Conservation (phyloP, 2,888 invertebrate genomes). For the Drosophila merina region DNA sequence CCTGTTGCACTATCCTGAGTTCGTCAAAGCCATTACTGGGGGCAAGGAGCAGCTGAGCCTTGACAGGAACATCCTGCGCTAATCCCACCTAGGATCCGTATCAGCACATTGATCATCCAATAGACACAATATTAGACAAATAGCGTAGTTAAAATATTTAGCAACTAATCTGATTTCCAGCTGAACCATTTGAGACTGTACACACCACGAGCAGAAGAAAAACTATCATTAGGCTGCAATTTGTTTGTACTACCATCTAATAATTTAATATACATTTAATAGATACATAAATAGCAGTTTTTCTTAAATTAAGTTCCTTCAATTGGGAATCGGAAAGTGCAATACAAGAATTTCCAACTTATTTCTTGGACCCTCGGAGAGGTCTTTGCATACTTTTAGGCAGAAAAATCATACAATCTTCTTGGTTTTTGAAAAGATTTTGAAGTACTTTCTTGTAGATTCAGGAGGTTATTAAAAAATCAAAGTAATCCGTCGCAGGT, state of each 20-base stretch:
- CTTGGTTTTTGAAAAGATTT: background rate
- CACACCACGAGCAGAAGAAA: conserved; percentile 34
- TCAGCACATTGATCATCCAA: background rate
- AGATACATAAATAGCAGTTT: conserved; percentile 20
- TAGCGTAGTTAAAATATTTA: conserved; percentile 48
- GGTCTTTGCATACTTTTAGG: background rate
- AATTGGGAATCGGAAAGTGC: background rate
- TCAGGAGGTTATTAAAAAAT: background rate
- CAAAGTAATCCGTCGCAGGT: conserved; percentile 83
- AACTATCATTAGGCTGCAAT: conserved; percentile 47
- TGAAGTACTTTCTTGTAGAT: background rate
- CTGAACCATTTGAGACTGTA: conserved; percentile 70
- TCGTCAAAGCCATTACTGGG: conserved; percentile 84
- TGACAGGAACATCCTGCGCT: conserved; percentile 59
- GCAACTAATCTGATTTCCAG: conserved; percentile 46
- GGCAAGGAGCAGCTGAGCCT: conserved; percentile 57
- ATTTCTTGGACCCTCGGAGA: background rate
- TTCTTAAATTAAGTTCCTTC: background rate
- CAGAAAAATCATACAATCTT: too few relatives aligned
- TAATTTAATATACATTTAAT: conserved; percentile 41
- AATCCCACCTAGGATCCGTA: conserved; percentile 4
- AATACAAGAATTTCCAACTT: background rate
- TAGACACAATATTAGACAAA: conserved; percentile 52
- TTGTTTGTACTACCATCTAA: conserved; percentile 60
- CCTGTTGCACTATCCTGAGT: conserved; percentile 93